Conservation (phyloP, 2,113 vertebrate genomes). For the Charina bottae region DNA sequence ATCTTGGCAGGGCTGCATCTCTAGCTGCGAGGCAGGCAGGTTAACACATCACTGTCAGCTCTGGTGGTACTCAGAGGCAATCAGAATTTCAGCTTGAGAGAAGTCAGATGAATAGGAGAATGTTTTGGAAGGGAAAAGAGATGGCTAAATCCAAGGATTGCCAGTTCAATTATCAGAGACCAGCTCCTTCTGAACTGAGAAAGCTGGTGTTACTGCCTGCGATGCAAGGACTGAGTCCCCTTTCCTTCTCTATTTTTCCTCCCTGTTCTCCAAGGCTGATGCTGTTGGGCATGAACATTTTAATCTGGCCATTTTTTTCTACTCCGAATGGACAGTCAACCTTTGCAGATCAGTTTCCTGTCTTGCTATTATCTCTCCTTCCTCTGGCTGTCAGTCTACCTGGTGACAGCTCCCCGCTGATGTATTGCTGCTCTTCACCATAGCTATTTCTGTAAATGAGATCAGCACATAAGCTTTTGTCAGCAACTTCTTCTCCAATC, state of each 20-base stretch:
- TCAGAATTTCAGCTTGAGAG: constrained; percentile 66
- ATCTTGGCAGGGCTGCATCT: constrained; percentile 32
- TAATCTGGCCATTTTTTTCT: constrained; percentile 32
- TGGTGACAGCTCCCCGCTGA: background rate
- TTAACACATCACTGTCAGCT: constrained; percentile 57
- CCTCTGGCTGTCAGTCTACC: background rate
- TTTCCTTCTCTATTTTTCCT: constrained; percentile 39
- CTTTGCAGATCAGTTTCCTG: constrained; percentile 6
- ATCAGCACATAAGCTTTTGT: constrained; percentile 6
- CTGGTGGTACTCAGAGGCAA: constrained; percentile 57
- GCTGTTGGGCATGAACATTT: background rate
- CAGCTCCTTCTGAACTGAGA: constrained; percentile 18
- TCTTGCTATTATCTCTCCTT: background rate
- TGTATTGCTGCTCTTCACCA: background rate
- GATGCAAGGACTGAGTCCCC: constrained; percentile 48
- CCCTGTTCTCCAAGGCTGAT: background rate
- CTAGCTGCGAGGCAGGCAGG: constrained; percentile 45
- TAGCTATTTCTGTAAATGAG: constrained; percentile 9
- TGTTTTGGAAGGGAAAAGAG: constrained; percentile 10
- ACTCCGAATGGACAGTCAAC: constrained; percentile 42
- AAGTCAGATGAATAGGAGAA: constrained; percentile 57
- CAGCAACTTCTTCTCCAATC: background rate
- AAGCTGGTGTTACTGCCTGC: constrained; percentile 39
- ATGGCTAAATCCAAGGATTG: constrained; percentile 17
- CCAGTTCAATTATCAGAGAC: constrained; percentile 50